A percentile compares a stretch with the other conserved stretches of the same genome.
Evolutionary conservation across 1,140 invertebrate species (phyloP).

Genomic region (Rhagoletis pomonella): DNA sequence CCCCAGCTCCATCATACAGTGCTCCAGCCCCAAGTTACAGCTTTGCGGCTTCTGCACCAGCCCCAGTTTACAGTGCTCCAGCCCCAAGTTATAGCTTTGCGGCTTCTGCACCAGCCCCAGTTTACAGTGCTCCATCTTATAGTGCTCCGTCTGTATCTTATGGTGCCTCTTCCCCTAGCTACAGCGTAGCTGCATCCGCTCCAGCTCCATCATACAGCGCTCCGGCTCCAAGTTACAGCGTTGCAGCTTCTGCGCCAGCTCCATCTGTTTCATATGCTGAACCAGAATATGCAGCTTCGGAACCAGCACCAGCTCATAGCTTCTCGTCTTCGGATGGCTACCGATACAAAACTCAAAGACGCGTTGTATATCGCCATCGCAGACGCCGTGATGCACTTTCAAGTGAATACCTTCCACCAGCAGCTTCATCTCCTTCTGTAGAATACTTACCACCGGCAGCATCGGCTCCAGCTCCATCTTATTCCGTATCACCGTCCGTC

Average conservation of each 20-base stretch:
- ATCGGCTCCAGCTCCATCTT: conserved; percentile 56
- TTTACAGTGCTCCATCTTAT: conserved; percentile 4
- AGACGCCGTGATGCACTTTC: conserved; percentile 64
- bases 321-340: conserved; percentile 68
- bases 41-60: neutral
- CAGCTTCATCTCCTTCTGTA: neutral
- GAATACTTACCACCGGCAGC: conserved; percentile 23
- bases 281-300: conserved; percentile 60
- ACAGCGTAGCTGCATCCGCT: conserved; percentile 62
- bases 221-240: conserved; percentile 59
- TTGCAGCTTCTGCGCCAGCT: conserved; percentile 58
- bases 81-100: neutral
- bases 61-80: conserved; percentile 28
- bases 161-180: conserved; percentile 15
- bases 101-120: neutral
- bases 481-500: conserved; percentile 54
- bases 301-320: conserved; percentile 62
- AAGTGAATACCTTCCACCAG: conserved; percentile 66
- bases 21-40: conserved; percentile 31
- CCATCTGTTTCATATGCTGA: conserved; percentile 2
- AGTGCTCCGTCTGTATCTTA: conserved; percentile 6
- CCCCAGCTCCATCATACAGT: conserved; percentile 47
- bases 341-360: conserved; percentile 68
- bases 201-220: conserved; percentile 59
- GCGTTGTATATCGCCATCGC: conserved; percentile 63